phyloP scores from a whole-genome alignment of 2,113 vertebrate species.

The Corapipo altera region DNA sequence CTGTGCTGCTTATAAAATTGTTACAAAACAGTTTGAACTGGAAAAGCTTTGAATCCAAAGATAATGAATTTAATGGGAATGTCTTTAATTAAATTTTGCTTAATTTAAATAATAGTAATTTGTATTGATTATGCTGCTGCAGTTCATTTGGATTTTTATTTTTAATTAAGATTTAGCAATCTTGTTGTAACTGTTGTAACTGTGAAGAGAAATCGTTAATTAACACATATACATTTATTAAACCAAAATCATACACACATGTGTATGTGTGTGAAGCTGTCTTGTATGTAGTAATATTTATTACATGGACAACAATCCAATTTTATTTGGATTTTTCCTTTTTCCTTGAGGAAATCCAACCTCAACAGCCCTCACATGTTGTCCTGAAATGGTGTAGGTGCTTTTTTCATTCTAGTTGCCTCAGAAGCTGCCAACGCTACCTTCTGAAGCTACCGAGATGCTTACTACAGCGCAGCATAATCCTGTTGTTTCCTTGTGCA shows the following conservation, averaged over 20 bases:
- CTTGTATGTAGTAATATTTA: background rate
- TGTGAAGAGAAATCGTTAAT: conserved; percentile 39
- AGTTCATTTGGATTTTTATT: conserved; percentile 47
- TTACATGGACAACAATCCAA: too few species aligned
- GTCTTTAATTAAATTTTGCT: conserved; percentile 55
- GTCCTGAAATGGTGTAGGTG: background rate
- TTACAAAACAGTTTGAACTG: conserved; percentile 32
- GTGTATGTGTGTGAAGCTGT: background rate
- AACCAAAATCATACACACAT: background rate
- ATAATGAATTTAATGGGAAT: conserved; percentile 17
- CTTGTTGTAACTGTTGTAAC: conserved; percentile 19
- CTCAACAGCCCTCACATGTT: background rate
- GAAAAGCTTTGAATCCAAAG: conserved; percentile 27
- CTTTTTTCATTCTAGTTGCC: background rate
- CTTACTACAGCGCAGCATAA: background rate
- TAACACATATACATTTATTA: background rate
- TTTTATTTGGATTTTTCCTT: background rate
- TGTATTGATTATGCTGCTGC: conserved; percentile 56
- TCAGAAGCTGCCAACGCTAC: background rate
- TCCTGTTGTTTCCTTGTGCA: background rate
- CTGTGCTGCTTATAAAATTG: conserved; percentile 12
- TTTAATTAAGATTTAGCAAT: conserved; percentile 60
- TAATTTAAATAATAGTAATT: conserved; percentile 64
- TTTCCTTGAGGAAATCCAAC: background rate
- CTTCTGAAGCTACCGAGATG: background rate